Conservation (phyloP, 1,140 invertebrate genomes). For the Drosophila bocqueti region DNA sequence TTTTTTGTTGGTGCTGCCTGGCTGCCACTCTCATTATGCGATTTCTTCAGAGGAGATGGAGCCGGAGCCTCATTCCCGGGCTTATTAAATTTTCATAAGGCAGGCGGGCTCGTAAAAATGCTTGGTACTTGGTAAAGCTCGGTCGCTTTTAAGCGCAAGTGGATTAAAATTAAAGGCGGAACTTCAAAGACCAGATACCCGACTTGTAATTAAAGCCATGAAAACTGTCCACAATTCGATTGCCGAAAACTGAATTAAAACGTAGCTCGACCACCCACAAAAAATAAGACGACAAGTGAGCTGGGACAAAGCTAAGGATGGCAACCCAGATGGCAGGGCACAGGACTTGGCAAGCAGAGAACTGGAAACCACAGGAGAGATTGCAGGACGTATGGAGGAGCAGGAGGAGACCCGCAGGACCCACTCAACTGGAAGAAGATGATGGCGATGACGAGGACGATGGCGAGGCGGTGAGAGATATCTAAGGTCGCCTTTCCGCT, state of each 20-base stretch:
- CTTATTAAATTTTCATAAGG: constrained; percentile 81
- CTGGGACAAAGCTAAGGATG: constrained; percentile 40
- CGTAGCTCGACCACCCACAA: constrained; percentile 33
- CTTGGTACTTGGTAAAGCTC: constrained; percentile 20
- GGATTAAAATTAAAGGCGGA: constrained; percentile 70
- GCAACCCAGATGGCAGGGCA: constrained; percentile 9
- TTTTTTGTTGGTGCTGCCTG: constrained; percentile 2
- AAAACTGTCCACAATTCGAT: constrained; percentile 77
- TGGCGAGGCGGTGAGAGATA: constrained; percentile 49
- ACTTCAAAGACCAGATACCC: constrained; percentile 55
- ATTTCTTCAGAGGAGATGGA: neutral
- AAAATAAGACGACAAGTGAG: constrained; percentile 14
- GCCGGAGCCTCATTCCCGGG: constrained; percentile 9
- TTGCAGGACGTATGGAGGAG: constrained; percentile 8
- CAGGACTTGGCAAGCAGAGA: constrained; percentile 16
- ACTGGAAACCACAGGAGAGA: constrained; percentile 54
- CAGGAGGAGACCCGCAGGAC: constrained; percentile 48
- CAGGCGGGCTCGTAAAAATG: constrained; percentile 58
- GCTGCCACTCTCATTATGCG: constrained; percentile 49
- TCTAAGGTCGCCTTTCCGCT: constrained; percentile 55
- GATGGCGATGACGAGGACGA: constrained; percentile 56
- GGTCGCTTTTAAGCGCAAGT: constrained; percentile 63
- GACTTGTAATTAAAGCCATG: constrained; percentile 65
- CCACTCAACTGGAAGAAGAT: constrained; percentile 75
- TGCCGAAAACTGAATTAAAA: constrained; percentile 71